Evolutionary conservation across 53 echinoderm and acorn worm species (phyloP).

Genomic region (Mesocentrotus franciscanus): DNA sequence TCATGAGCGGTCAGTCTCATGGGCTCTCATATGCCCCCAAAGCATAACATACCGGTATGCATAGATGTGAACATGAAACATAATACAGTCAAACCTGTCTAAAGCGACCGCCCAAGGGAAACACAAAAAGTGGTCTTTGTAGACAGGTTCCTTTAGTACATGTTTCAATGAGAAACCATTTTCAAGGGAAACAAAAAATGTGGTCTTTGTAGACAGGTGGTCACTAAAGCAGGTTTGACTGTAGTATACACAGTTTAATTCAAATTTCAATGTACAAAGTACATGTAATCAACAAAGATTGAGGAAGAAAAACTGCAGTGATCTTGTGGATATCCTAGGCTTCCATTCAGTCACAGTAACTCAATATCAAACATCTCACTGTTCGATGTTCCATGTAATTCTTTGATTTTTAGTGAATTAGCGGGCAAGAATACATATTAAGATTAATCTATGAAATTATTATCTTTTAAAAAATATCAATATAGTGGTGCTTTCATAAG

Average conservation of each 20-base stretch:
- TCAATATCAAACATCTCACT: background rate
- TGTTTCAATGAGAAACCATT: no score
- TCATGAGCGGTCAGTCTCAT: no score
- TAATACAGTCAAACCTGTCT: no score
- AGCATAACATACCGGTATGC: background rate
- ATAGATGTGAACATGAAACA: background rate
- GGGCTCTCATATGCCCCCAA: no score
- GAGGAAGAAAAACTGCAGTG: background rate
- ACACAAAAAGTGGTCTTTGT: no score
- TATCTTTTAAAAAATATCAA: background rate
- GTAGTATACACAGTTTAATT: background rate
- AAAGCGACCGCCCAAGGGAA: no score
- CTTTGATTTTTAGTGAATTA: background rate
- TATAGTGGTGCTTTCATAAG: background rate
- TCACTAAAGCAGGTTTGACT: no score
- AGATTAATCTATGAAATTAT: background rate
- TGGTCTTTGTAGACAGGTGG: no score
- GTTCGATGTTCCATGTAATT: background rate
- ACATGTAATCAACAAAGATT: background rate
- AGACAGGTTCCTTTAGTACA: no score
- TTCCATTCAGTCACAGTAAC: background rate
- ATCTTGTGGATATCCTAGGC: background rate
- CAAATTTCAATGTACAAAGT: background rate
- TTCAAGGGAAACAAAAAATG: no score
- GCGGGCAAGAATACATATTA: slow-evolving; percentile 7